Percentiles rank a stretch among this genome's conserved stretches.
phyloP scores from a whole-genome alignment of 1,140 invertebrate genomes.

The Drosophila ercepeae region DNA sequence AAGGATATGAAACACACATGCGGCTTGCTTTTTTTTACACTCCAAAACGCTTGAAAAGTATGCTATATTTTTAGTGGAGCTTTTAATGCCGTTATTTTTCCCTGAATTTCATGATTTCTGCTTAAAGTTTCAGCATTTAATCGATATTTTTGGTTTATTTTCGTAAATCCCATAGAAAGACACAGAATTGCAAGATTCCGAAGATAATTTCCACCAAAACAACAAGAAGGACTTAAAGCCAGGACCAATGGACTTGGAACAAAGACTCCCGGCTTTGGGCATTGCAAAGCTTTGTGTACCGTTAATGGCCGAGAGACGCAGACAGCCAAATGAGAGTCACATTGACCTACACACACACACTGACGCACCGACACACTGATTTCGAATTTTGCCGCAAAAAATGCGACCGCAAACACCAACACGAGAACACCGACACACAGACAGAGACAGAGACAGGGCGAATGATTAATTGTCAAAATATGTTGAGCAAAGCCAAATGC shows the following conservation, averaged over 20 bases:
- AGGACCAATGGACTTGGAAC: constrained; percentile 48
- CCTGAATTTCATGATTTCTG: not conserved
- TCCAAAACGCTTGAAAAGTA: not conserved
- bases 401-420: constrained; percentile 31
- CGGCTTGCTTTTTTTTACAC: too few species aligned
- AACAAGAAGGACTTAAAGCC: constrained; percentile 24
- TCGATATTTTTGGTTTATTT: constrained; percentile 33
- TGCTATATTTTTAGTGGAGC: not conserved
- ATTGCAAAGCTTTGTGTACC: constrained; percentile 28
- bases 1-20: too few species aligned
- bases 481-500: constrained; percentile 60
- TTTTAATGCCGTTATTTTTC: not conserved
- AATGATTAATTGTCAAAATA: constrained; percentile 83
- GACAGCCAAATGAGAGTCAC: constrained; percentile 49
- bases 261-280: constrained; percentile 34
- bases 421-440: constrained; percentile 7
- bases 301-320: constrained; percentile 62
- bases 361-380: constrained; percentile 46
- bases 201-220: not conserved
- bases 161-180: not conserved
- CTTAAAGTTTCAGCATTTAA: not conserved
- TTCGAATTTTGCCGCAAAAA: constrained; percentile 37
- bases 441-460: constrained; percentile 18
- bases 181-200: not conserved
- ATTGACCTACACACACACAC: constrained; percentile 76